phyloP scores from a whole-genome alignment of 2,888 invertebrate species.

The Drosophila melanocephala region DNA sequence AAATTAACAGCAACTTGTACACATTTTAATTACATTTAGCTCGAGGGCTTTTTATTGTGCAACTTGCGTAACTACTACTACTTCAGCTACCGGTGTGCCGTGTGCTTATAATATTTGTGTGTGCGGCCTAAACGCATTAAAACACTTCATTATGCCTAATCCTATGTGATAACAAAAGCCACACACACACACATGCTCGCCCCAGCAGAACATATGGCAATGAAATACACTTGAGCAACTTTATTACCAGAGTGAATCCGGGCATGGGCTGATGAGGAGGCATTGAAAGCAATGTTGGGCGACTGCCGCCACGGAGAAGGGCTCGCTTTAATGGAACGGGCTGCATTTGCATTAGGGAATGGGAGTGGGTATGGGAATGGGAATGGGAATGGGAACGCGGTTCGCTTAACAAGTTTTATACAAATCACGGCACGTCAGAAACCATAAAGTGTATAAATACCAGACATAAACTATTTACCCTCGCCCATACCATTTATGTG shows the following conservation, averaged over 20 bases:
- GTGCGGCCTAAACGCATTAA: slow-evolving; percentile 76
- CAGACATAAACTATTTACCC: slow-evolving; percentile 68
- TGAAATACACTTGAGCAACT: slow-evolving; percentile 79
- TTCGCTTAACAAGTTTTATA: slow-evolving; percentile 65
- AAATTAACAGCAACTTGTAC: slow-evolving; percentile 18
- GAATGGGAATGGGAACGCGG: not conserved
- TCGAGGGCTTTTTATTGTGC: slow-evolving; percentile 49
- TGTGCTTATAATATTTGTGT: slow-evolving; percentile 38
- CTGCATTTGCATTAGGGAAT: slow-evolving; percentile 67
- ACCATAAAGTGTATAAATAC: slow-evolving; percentile 82
- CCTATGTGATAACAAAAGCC: slow-evolving; percentile 81
- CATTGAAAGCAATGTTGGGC: slow-evolving; percentile 51
- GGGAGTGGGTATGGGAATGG: slow-evolving; percentile 3
- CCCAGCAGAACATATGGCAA: slow-evolving; percentile 64
- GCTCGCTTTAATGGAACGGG: slow-evolving; percentile 70
- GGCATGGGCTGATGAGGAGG: slow-evolving; percentile 37
- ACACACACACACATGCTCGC: slow-evolving; percentile 8
- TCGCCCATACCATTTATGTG: slow-evolving; percentile 22
- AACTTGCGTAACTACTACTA: slow-evolving; percentile 45
- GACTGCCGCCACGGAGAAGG: slow-evolving; percentile 27
- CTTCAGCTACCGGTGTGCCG: slow-evolving; percentile 23
- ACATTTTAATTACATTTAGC: slow-evolving; percentile 68
- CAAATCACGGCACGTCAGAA: slow-evolving; percentile 81
- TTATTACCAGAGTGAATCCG: slow-evolving; percentile 61
- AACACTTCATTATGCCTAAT: slow-evolving; percentile 81